Percentiles rank a stretch among this genome's conserved stretches.
Conservation (phyloP, 1,140 invertebrate genomes). For the Drosophila busckii region DNA sequence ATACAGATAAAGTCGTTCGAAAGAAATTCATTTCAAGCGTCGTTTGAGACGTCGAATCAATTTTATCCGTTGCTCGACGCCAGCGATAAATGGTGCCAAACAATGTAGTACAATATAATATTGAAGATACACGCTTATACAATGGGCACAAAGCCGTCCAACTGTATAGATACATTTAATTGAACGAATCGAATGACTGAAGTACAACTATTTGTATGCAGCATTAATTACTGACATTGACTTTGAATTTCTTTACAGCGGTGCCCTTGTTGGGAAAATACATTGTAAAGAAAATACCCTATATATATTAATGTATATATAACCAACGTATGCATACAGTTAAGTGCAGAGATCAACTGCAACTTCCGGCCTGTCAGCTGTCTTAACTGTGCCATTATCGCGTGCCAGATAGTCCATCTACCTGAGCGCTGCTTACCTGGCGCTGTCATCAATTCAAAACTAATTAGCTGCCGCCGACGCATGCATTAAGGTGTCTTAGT, state of each 20-base stretch:
- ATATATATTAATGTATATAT: background rate
- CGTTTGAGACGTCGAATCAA: conserved; percentile 51
- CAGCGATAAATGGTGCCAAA: conserved; percentile 49
- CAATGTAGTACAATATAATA: conserved; percentile 34
- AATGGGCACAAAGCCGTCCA: conserved; percentile 32
- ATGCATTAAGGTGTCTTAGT: conserved; percentile 28
- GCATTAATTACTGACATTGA: conserved; percentile 61
- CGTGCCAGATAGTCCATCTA: conserved; percentile 6
- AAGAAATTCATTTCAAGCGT: conserved; percentile 68
- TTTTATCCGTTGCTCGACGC: conserved; percentile 51
- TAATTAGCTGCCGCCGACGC: conserved; percentile 52
- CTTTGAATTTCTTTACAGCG: conserved; percentile 52
- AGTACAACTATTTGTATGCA: conserved; percentile 39
- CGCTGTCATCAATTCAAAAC: conserved; percentile 46
- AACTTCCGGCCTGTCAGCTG: conserved; percentile 7
- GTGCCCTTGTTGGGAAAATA: too few relatives aligned
- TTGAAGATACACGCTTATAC: conserved; percentile 5
- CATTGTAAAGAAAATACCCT: too few relatives aligned
- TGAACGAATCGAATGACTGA: conserved; percentile 27
- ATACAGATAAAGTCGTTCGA: conserved; percentile 38
- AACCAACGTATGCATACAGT: background rate
- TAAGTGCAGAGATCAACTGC: conserved; percentile 24
- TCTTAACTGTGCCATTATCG: conserved; percentile 4
- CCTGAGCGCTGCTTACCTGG: conserved; percentile 49
- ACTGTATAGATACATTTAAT: conserved; percentile 33